Evolutionary conservation across 2,888 invertebrate species (phyloP), one percentile per base, ranked within the genome.

Genomic region (Priocnemis perturbator): DNA sequence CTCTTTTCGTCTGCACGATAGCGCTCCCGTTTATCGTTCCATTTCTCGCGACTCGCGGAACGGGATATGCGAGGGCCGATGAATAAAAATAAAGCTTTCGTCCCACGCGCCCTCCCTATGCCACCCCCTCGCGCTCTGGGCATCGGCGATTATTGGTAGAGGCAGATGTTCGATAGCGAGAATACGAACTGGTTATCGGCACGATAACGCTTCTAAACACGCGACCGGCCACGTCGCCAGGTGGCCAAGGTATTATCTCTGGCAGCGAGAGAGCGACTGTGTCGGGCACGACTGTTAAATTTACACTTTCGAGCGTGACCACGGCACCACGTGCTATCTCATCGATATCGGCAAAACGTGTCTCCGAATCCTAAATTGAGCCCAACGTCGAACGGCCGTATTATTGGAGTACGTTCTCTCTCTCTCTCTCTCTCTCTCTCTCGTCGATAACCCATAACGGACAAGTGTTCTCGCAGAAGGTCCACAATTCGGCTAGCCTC

Each of bases 81-180:
- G 58, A 45, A 19, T 19, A 17, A 45, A 19, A 45, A 37, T 45
- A 15, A 64, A 37, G 37, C 37, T 37, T 11, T 37, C 26, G 30
- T 50, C 19, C 19, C 50, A 50, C 48, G 20, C 44, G 5, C 44
- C 48, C 55, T 69, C 17, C 52, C 56, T 57, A 48, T 14, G 19
- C 9, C 47, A 17, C 50, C n/a, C 11, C 7, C 50, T 50, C 17
- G 1, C 50, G 3, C 7, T 11, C 67, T 60, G 47, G 57, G 52
- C 61, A 55, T 47, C 52, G 26, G 61, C 19, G 60, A 69, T 66
- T 50, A 50, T 56, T 52, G 37, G 52, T 26, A 21, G 52, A 45
- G 47, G 67, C 77, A 77, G 77, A 74, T 76, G 77, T 76, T 60
- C 64, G 69, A 63, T 72, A 74, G 74, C 68, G 62, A 57, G 50